Conservation (phyloP, 2,113 vertebrate genomes). For the Hippocampus guttulatus region DNA sequence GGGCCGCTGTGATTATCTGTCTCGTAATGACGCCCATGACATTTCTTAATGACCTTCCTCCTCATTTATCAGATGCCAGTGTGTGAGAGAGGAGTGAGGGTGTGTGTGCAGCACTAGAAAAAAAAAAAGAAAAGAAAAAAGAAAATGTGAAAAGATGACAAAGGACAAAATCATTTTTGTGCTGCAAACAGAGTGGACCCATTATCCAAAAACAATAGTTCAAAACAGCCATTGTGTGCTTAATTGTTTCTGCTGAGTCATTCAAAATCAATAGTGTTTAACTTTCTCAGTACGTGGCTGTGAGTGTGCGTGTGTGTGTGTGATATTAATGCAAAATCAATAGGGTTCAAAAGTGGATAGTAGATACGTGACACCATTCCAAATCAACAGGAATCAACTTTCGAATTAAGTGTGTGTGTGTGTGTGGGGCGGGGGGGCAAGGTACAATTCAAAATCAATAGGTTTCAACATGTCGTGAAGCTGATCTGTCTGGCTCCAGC, state of each 20-base stretch:
- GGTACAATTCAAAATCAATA: too few relatives aligned
- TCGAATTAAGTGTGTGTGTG: too few relatives aligned
- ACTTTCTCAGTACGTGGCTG: background rate
- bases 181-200: background rate
- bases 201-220: background rate
- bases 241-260: background rate
- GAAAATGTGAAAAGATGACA: background rate
- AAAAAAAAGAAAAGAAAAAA: background rate
- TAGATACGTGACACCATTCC: background rate
- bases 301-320: too few relatives aligned
- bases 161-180: background rate
- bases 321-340: too few relatives aligned
- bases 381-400: background rate
- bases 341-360: too few relatives aligned
- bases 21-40: slow-evolving; percentile 8
- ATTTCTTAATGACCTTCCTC: slow-evolving; percentile 2
- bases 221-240: background rate
- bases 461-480: too few relatives aligned
- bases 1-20: slow-evolving; percentile 22
- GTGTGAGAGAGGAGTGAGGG: background rate
- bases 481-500: too few relatives aligned
- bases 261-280: background rate
- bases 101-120: background rate
- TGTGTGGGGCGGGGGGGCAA: too few relatives aligned
- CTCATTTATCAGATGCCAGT: background rate